Evolutionary conservation across 2,797 vertebrate species (phyloP).

Genomic region (Gephyroberyx darwinii): DNA sequence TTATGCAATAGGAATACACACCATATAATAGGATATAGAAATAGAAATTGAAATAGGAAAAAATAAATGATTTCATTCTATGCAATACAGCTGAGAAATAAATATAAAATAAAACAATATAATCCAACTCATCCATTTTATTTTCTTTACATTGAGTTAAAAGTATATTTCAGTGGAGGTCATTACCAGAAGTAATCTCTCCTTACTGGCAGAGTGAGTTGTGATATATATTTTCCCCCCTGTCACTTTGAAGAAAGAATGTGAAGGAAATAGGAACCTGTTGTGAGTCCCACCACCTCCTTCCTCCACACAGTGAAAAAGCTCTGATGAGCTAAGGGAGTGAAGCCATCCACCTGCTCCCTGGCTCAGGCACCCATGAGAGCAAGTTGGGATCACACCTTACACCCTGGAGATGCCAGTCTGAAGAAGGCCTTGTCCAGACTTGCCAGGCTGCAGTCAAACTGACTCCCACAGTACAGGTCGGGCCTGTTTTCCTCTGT

Average conservation of each 20-base stretch:
- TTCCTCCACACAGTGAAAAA: slow-evolving; percentile 26
- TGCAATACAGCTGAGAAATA: no score
- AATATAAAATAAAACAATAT: background rate
- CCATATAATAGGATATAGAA: background rate
- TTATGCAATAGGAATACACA: slow-evolving; percentile 14
- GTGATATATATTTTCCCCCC: slow-evolving; percentile 16
- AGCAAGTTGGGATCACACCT: slow-evolving; percentile 59
- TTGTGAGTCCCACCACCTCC: slow-evolving; percentile 42
- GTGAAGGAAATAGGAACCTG: slow-evolving; percentile 62
- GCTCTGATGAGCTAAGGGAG: slow-evolving; percentile 63
- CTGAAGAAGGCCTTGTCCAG: slow-evolving; percentile 72
- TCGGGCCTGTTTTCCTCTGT: slow-evolving; percentile 75
- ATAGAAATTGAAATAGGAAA: no score
- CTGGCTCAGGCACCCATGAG: slow-evolving; percentile 50
- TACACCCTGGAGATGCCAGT: slow-evolving; percentile 59
- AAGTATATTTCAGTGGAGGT: no score
- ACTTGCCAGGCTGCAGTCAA: slow-evolving; percentile 75
- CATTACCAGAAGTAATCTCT: no score
- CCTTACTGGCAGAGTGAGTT: background rate
- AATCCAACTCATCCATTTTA: background rate
- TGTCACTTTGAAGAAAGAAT: slow-evolving; percentile 60
- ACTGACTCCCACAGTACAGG: slow-evolving; percentile 75
- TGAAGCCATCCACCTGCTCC: slow-evolving; percentile 68
- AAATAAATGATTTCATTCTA: no score
- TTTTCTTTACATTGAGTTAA: background rate